These are phyloP conservation scores for Schizaphis graminum DNA, from an alignment of 2,888 invertebrate species.

Conservation along the genomic window DNA sequence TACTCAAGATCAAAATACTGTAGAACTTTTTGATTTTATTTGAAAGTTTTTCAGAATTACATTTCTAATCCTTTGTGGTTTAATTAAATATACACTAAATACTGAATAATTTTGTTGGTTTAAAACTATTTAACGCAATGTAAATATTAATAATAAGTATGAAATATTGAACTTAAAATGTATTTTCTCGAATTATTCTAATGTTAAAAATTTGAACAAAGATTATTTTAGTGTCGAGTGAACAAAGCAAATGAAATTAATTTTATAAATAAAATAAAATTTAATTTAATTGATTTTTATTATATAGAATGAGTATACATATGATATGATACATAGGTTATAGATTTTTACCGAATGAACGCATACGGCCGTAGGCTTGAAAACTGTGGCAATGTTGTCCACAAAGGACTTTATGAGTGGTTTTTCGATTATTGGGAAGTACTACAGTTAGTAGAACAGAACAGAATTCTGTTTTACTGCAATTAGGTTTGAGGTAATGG, in stretches of 20 bases:
- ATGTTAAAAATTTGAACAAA: background rate
- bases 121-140: background rate
- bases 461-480: background rate
- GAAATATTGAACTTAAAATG: background rate
- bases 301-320: background rate
- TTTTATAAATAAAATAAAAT: background rate
- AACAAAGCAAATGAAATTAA: background rate
- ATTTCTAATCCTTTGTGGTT: background rate
- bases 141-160: background rate
- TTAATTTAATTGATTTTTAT: background rate
- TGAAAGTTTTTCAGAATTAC: background rate
- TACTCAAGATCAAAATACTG: background rate
- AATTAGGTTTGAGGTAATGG: background rate
- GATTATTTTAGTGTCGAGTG: background rate
- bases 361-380: background rate
- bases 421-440: background rate
- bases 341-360: background rate
- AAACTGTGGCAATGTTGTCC: background rate
- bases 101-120: background rate
- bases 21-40: slow-evolving; percentile 4
- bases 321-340: background rate
- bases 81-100: background rate
- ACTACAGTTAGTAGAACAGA: background rate
- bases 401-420: background rate
- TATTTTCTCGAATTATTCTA: background rate